Evolutionary conservation across 2,113 vertebrate species (phyloP).

Genomic region (Coptodon bakossiorum): DNA sequence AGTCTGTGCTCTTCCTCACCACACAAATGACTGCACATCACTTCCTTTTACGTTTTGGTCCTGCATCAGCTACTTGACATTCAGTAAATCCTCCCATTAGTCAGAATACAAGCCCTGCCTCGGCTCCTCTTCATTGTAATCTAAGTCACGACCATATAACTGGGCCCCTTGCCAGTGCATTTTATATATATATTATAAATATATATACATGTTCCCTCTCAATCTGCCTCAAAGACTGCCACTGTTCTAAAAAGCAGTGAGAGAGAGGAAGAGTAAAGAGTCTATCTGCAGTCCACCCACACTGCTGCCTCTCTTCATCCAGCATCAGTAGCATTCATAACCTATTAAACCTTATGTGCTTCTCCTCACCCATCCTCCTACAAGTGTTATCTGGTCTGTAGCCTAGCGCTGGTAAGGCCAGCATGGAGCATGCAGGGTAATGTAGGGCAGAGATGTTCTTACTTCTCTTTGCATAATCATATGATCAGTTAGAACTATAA

Average conservation of each 20-base stretch:
- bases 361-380: constrained; percentile 51
- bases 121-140: constrained; percentile 29
- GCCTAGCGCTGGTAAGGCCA: constrained; percentile 14
- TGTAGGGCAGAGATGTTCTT: background rate
- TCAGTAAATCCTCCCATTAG: constrained; percentile 37
- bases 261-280: constrained; percentile 23
- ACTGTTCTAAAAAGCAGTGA: constrained; percentile 32
- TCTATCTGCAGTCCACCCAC: constrained; percentile 65
- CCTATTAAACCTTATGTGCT: constrained; percentile 52
- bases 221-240: constrained; percentile 47
- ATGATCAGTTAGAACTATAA: background rate
- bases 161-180: constrained; percentile 41
- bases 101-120: constrained; percentile 16
- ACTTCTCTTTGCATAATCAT: constrained; percentile 6
- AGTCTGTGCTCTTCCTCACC: background rate
- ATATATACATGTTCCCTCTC: constrained; percentile 3
- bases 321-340: constrained; percentile 50
- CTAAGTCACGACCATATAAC: constrained; percentile 51
- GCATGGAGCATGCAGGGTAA: background rate
- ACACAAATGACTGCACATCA: background rate
- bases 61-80: constrained; percentile 25
- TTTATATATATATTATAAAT: background rate
- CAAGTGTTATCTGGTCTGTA: constrained; percentile 47
- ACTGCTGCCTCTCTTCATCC: constrained; percentile 50
- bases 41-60: background rate